phyloP scores from a whole-genome alignment of 2,113 vertebrate species.

The Thunnus thynnus region DNA sequence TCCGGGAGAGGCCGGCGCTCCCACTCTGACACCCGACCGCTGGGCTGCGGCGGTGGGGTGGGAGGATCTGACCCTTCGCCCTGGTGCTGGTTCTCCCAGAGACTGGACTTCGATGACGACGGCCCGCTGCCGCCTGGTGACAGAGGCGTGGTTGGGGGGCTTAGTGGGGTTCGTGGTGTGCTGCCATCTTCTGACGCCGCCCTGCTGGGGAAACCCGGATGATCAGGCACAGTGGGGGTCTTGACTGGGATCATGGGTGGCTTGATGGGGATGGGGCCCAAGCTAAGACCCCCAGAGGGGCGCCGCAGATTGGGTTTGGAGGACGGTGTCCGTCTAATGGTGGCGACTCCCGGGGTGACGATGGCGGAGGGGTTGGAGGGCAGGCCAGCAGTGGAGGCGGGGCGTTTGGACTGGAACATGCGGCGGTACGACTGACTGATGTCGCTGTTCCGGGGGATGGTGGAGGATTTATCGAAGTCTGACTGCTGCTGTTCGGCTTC shows the following conservation, averaged over 20 bases:
- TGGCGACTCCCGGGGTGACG: conserved; percentile 92
- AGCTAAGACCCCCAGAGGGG: conserved; percentile 82
- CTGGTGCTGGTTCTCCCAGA: conserved; percentile 19
- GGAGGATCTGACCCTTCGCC: conserved; percentile 64
- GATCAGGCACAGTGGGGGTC: conserved; percentile 93
- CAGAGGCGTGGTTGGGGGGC: conserved; percentile 42
- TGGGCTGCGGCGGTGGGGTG: conserved; percentile 82
- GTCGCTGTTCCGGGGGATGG: conserved; percentile 91
- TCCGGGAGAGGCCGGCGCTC: conserved; percentile 66
- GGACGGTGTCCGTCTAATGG: conserved; percentile 94
- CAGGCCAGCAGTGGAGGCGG: conserved; percentile 90
- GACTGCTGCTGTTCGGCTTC: conserved; percentile 86
- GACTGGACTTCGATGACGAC: conserved; percentile 4
- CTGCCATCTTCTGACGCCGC: conserved; percentile 25
- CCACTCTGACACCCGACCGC: conserved; percentile 79
- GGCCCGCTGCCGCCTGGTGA: conserved; percentile 31
- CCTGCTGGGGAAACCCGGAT: conserved; percentile 73
- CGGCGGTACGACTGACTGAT: conserved; percentile 92
- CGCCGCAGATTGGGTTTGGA: conserved; percentile 93
- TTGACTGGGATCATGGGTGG: conserved; percentile 95
- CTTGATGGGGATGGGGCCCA: conserved; percentile 93
- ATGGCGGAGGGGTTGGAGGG: conserved; percentile 87
- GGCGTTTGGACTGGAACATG: conserved; percentile 92
- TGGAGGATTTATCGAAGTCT: conserved; percentile 91
- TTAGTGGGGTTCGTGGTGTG: conserved; percentile 20